Evolutionary conservation across 2,888 invertebrate genomes (phyloP).

Genomic region (Leuctra nigra): DNA sequence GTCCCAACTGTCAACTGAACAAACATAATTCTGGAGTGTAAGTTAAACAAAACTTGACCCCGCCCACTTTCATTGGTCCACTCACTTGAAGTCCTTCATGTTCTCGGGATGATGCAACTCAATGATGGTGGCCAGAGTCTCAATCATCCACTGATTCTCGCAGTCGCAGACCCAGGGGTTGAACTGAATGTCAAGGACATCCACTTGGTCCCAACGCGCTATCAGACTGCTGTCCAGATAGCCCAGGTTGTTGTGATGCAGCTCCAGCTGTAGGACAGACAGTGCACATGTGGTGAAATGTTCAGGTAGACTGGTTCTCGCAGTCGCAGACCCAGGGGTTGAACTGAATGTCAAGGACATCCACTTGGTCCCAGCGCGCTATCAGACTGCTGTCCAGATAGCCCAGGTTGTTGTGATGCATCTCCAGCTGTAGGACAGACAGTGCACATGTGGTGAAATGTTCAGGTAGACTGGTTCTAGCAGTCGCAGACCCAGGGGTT

Average conservation of each 20-base stretch:
- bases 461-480: too few relatives aligned
- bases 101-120: conserved; percentile 40
- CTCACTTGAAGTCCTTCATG: conserved; percentile 44
- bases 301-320: conserved; percentile 27
- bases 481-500: too few relatives aligned
- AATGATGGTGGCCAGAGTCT: conserved; percentile 52
- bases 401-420: too few relatives aligned
- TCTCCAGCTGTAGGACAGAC: too few relatives aligned
- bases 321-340: background rate
- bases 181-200: conserved; percentile 56
- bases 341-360: too few relatives aligned
- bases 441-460: too few relatives aligned
- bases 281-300: too few relatives aligned
- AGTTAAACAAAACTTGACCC: too few relatives aligned
- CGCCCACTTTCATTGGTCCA: background rate
- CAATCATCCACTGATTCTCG: conserved; percentile 69
- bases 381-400: too few relatives aligned
- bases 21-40: too few relatives aligned
- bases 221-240: conserved; percentile 55
- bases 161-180: conserved; percentile 78
- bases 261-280: conserved; percentile 59
- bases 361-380: too few relatives aligned
- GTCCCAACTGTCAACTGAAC: too few relatives aligned
- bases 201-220: conserved; percentile 63
- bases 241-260: conserved; percentile 64